Base-by-base conservation (phyloP, 2,797 vertebrate genomes). In the Lophius americanus region DNA sequence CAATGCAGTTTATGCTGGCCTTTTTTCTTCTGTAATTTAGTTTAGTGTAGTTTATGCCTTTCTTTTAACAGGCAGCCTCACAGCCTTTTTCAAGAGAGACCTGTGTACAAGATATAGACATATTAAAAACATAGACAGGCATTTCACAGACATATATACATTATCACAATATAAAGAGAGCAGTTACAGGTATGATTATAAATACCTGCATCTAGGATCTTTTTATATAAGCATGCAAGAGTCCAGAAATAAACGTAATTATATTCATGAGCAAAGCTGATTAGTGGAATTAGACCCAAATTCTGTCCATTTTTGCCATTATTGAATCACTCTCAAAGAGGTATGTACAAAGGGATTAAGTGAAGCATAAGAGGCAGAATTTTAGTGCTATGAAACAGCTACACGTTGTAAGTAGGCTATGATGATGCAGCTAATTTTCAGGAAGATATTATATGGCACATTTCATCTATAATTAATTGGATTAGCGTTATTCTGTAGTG, bases 161-260 rank as follows among this genome's bases (percentile, higher is more conserved):
- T 23, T 23, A 23, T 23, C 23, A 23, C 23, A 23, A 23, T 23
- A 23, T 23, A 2, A 23, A 23, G 23, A 23, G 2, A 23, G 23
- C 23, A 23, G 23, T 23, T 23, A 23, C 23, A 23, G 23, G 23
- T 23, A 23, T 23, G 23, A 23, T 23, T 23, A 23, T 23, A 1
- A 23, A 23, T 23, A 23, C 23, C 23, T 23, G 23, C 23, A 23
- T 23, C 23, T 23, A 23, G 23, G 23, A 23, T 23, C 23, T 23
- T 23, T 23, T 60, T 57, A 41, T 52, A n/a, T 23, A 58, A 38
- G 53, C 14, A 2, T 42, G 50, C 38, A 41, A 37, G 60, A 53
- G 0, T 48, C 66, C 63, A 73, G 46, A 82, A 76, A 78, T 73
- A 81, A 59, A 46, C 14, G 2, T 5, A 5, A 44, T 53, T 5